Percentiles rank a stretch among this genome's conserved stretches.
These are phyloP conservation scores for Drosophila prosaltans DNA, from an alignment of 1,140 invertebrate species.

Conservation along the genomic window DNA sequence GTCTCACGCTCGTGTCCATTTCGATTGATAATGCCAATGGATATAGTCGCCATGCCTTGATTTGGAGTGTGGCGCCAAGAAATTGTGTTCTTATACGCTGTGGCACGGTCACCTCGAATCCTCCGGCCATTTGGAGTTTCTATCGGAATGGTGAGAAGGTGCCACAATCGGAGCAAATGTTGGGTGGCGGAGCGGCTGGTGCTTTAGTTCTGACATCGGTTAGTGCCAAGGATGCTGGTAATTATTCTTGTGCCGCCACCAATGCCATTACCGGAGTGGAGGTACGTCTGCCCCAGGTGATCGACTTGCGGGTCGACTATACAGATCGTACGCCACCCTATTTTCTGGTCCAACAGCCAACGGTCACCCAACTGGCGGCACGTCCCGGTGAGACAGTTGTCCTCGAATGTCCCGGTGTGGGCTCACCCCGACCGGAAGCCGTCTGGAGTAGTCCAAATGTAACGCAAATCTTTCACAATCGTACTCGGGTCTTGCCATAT, in stretches of 20 bases:
- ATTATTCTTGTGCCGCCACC: constrained; percentile 86
- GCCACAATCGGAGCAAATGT: constrained; percentile 64
- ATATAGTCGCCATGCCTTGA: constrained; percentile 51
- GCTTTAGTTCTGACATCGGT: constrained; percentile 85
- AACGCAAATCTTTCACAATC: constrained; percentile 80
- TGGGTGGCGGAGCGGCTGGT: constrained; percentile 67
- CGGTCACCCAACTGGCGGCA: constrained; percentile 74
- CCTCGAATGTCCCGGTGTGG: constrained; percentile 87
- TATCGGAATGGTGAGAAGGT: constrained; percentile 79
- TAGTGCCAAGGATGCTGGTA: constrained; percentile 84
- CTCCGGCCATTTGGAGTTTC: constrained; percentile 80
- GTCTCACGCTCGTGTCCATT: constrained; percentile 88
- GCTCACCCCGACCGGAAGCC: constrained; percentile 85
- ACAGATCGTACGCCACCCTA: constrained; percentile 82
- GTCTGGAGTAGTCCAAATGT: constrained; percentile 85
- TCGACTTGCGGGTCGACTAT: constrained; percentile 84
- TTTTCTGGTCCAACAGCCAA: constrained; percentile 84
- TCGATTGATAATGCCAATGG: constrained; percentile 55
- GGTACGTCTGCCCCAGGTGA: constrained; percentile 82
- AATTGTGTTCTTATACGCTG: constrained; percentile 79
- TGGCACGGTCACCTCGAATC: constrained; percentile 73
- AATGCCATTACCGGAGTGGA: constrained; percentile 85
- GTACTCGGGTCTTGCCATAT: constrained; percentile 83
- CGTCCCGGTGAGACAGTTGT: constrained; percentile 85
- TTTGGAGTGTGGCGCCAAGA: constrained; percentile 76